Percentiles rank a stretch among this genome's conserved stretches.
phyloP scores from a whole-genome alignment of 2,797 vertebrate genomes.

The Coranthus polyacanthus region DNA sequence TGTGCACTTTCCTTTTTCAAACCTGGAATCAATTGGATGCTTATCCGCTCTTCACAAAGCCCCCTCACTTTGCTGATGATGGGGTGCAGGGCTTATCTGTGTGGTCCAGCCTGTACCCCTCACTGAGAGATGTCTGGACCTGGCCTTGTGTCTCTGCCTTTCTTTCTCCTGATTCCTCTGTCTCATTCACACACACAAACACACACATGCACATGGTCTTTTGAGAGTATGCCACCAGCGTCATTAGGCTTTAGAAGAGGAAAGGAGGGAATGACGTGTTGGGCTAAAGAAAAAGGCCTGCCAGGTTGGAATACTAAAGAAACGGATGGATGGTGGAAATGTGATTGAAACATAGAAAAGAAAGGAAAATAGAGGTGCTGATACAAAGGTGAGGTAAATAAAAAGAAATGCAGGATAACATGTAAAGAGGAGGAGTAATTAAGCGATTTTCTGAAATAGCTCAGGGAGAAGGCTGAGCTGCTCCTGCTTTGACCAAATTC shows the following conservation, averaged over 20 bases:
- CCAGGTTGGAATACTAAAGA: conserved; percentile 24
- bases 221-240: conserved; percentile 36
- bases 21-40: conserved; percentile 74
- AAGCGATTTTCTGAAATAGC: background rate
- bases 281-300: conserved; percentile 16
- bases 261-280: conserved; percentile 11
- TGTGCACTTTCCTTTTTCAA: conserved; percentile 66
- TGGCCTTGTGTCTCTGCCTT: conserved; percentile 39
- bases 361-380: background rate
- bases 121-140: conserved; percentile 64
- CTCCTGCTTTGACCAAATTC: too few species aligned
- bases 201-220: conserved; percentile 12
- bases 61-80: conserved; percentile 62
- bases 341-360: conserved; percentile 11
- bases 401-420: background rate
- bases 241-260: conserved; percentile 47
- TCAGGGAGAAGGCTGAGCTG: too few species aligned
- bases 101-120: conserved; percentile 71
- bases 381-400: background rate
- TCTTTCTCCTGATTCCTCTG: conserved; percentile 24
- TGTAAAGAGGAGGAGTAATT: background rate
- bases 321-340: conserved; percentile 14
- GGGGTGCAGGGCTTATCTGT: conserved; percentile 78
- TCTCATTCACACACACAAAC: conserved; percentile 17
- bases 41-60: conserved; percentile 71